Conservation (phyloP, 2,113 vertebrate species). For the Bucco capensis region DNA sequence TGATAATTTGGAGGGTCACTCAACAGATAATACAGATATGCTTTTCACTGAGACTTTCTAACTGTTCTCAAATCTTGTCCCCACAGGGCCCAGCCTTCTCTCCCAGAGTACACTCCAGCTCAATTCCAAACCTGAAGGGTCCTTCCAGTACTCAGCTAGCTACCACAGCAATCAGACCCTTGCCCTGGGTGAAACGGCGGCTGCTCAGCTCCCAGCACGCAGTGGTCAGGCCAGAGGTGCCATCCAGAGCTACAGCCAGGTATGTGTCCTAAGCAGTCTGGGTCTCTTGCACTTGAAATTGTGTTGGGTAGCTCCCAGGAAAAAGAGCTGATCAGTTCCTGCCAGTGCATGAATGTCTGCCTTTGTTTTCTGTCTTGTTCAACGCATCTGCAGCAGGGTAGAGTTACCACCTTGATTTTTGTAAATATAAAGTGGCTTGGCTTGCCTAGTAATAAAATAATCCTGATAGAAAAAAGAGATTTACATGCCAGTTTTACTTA, state of each 20-base stretch:
- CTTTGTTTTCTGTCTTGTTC: background rate
- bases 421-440: background rate
- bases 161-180: conserved; percentile 99
- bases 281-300: background rate
- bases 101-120: conserved; percentile 98
- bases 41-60: conserved; percentile 78
- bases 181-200: conserved; percentile 84
- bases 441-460: background rate
- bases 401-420: background rate
- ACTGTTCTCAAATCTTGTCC: conserved; percentile 83
- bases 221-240: conserved; percentile 86
- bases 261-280: conserved; percentile 57
- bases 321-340: rapidly evolving
- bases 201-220: conserved; percentile 84
- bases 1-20: conserved; percentile 63
- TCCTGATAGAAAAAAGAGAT: background rate
- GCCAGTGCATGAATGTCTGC: background rate
- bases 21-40: conserved; percentile 75
- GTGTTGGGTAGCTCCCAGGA: background rate
- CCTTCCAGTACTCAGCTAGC: conserved; percentile 97
- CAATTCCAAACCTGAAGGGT: conserved; percentile 95
- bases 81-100: conserved; percentile 91
- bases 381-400: background rate
- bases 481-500: background rate
- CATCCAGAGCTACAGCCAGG: conserved; percentile 95